Evolutionary conservation across 2,888 invertebrate species (phyloP), one percentile per base, ranked within the genome.

Genomic region (Diploptera punctata): DNA sequence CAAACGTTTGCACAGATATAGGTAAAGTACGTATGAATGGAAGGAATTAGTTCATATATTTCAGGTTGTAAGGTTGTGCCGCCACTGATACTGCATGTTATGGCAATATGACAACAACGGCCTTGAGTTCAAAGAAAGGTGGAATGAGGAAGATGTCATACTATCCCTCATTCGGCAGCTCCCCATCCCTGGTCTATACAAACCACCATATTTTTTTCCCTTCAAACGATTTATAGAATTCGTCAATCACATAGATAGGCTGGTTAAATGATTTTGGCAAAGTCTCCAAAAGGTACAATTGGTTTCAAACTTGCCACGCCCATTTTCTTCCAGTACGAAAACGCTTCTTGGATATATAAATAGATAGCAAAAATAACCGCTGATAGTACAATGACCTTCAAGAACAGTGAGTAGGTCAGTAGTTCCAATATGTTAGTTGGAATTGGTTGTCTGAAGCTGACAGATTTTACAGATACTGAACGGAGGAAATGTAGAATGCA

Each of bases 261-360:
- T 38, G 86, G 83, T 67, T 84, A 84, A 2, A 88, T 83, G 5
- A 90, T 87, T 29, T 84, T 82, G 38, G 82, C 82, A 76, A 91
- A 82, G 74, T 89, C 87, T 0, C 92, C 92, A 77, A 89, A 90
- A 0, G 90, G 89, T 74, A 90, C 87, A n/a, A 79, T 79, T 0
- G 89, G 87, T n/a, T 83, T 80, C 0, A 88, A 85, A 44, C 87
- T 86, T 0, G 83, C 82, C 7, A 91, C 86, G 5, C 87, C 87
- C 77, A 82, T 84, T 67, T 83, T 84, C 47, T 85, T 81, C 91
- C 91, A 92, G 78, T 89, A 89, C 1, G 60, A 29, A 26, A 18
- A 29, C 7, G 16, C 16, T 31, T n/a, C 18, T 29, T 26, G 3
- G 26, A 60, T 29, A 31, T 60, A 60, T 2, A 60, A 16, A 60